phyloP scores from a whole-genome alignment of 2,888 invertebrate species.

The Sepioteuthis lessoniana region DNA sequence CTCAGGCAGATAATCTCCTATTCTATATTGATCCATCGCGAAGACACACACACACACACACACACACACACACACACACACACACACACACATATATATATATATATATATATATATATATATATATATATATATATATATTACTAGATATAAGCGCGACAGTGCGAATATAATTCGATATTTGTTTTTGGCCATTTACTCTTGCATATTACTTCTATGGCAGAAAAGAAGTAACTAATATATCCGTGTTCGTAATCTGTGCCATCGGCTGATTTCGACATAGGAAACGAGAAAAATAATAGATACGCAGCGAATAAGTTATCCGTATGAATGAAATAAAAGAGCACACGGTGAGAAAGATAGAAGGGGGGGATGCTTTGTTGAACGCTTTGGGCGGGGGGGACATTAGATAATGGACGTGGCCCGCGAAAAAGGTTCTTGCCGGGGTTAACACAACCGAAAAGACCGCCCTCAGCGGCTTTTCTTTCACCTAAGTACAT shows the following conservation, averaged over 20 bases:
- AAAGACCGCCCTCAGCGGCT: neutral
- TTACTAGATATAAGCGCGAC: too few relatives aligned
- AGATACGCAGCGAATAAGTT: neutral
- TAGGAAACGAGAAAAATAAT: neutral
- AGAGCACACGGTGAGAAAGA: neutral
- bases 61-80: too few relatives aligned
- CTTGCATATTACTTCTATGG: too few relatives aligned
- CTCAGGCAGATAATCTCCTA: too few relatives aligned
- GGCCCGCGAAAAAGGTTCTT: neutral
- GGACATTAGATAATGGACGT: neutral
- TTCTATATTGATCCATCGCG: too few relatives aligned
- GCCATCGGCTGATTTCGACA: neutral
- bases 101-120: conserved; percentile 13
- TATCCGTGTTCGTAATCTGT: neutral
- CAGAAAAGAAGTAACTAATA: too few relatives aligned
- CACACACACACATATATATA: neutral
- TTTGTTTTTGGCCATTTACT: too few relatives aligned
- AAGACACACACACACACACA: too few relatives aligned
- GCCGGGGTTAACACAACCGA: neutral
- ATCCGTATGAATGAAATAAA: neutral
- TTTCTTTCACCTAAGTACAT: neutral
- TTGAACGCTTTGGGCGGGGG: neutral
- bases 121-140: neutral
- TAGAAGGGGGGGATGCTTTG: neutral
- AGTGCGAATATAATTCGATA: too few relatives aligned